Base-by-base conservation (phyloP, 30 jellyfish, hydroid and myxozoan species). In the Sanderia malayensis region DNA sequence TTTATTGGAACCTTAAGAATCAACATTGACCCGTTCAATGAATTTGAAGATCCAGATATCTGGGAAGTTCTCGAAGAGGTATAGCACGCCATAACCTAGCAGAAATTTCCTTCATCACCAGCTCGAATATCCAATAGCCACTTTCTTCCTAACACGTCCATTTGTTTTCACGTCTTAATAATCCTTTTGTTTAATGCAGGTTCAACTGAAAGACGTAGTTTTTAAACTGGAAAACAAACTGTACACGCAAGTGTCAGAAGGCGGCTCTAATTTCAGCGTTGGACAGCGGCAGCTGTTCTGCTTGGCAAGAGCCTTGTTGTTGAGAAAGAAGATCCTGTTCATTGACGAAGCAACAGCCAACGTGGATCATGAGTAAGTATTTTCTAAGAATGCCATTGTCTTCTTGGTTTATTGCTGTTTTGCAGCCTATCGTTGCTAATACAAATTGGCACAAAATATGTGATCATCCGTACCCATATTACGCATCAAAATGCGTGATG, bases 61-160 rank as follows among this genome's bases (percentile, higher is more conserved):
- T 89, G 97, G 97, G 81, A 64, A 22, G 97, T 94, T 23, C 66
- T 89, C 27, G 97, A 89, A 28, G 95, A 89, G 88, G 97, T 89
- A 45, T 2, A n/a, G n/a, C n/a, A n/a, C n/a, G n/a, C n/a, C n/a
- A n/a, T n/a, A n/a, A n/a, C n/a, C n/a, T n/a, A n/a, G n/a, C n/a
- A n/a, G n/a, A n/a, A n/a, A n/a, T n/a, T n/a, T n/a, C n/a, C n/a
- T n/a, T n/a, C n/a, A n/a, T n/a, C n/a, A n/a, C n/a, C n/a, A n/a
- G n/a, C n/a, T n/a, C n/a, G n/a, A n/a, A n/a, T n/a, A n/a, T n/a
- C n/a, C n/a, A n/a, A n/a, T n/a, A n/a, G n/a, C n/a, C n/a, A n/a
- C n/a, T n/a, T n/a, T n/a, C n/a, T n/a, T n/a, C n/a, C n/a, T n/a
- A n/a, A n/a, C n/a, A n/a, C n/a, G n/a, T n/a, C n/a, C n/a, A n/a